A percentile compares a stretch with the other conserved stretches of the same genome.
Conservation (phyloP, 1,140 invertebrate species). For the Drosophila gunungcola region DNA sequence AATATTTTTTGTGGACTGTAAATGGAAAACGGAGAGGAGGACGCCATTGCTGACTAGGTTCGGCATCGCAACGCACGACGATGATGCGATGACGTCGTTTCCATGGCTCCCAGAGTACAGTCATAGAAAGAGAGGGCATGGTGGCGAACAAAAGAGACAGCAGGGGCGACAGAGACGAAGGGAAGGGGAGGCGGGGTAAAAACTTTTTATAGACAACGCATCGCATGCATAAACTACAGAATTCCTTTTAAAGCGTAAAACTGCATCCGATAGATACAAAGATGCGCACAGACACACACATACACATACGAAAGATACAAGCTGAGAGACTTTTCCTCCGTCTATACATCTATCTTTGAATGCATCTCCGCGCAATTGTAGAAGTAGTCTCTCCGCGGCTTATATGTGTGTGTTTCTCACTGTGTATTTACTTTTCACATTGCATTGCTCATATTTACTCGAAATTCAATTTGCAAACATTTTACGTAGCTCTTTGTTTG, state of each 20-base stretch:
- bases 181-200: conserved; percentile 13
- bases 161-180: not conserved
- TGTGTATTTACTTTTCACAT: conserved; percentile 47
- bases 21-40: conserved; percentile 19
- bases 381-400: conserved; percentile 6
- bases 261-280: conserved; percentile 80
- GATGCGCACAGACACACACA: conserved; percentile 33
- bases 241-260: conserved; percentile 81
- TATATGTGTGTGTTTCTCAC: conserved; percentile 23
- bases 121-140: conserved; percentile 55
- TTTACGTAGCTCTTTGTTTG: conserved; percentile 68
- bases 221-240: conserved; percentile 78
- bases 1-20: conserved; percentile 19
- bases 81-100: conserved; percentile 72
- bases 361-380: conserved; percentile 4
- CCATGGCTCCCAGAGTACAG: conserved; percentile 68
- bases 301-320: conserved; percentile 14
- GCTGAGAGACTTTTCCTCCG: conserved; percentile 27
- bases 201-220: conserved; percentile 67
- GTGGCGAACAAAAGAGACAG: conserved; percentile 5
- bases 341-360: conserved; percentile 12
- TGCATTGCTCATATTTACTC: conserved; percentile 64
- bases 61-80: conserved; percentile 46
- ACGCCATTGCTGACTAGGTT: conserved; percentile 52
- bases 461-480: conserved; percentile 73